phyloP scores from a whole-genome alignment of 2,888 invertebrate genomes.

The Aproaerema taeniolella region DNA sequence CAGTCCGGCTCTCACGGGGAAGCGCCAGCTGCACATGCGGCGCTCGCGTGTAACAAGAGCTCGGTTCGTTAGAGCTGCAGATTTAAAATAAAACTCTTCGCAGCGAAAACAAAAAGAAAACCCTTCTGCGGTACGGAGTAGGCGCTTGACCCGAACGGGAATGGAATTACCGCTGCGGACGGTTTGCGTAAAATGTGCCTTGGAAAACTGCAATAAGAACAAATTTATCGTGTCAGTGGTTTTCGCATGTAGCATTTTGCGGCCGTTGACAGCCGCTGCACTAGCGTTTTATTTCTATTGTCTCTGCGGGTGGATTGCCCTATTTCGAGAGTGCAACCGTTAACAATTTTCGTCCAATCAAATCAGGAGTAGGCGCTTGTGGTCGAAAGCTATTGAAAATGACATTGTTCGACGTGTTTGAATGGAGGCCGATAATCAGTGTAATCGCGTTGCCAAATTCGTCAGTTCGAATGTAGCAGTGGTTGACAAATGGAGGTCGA shows the following conservation, averaged over 20 bases:
- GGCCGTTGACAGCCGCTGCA: conserved; percentile 26
- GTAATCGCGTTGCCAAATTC: too few relatives aligned
- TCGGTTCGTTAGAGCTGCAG: conserved; percentile 66
- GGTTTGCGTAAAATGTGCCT: conserved; percentile 33
- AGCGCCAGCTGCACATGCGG: conserved; percentile 47
- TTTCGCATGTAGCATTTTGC: conserved; percentile 30
- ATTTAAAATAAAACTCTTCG: conserved; percentile 70
- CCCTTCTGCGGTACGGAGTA: conserved; percentile 44
- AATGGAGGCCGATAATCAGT: too few relatives aligned
- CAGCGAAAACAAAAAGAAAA: conserved; percentile 59
- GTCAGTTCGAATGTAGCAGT: too few relatives aligned
- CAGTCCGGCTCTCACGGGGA: neutral
- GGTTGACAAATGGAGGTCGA: neutral
- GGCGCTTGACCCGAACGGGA: conserved; percentile 46
- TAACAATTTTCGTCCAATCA: conserved; percentile 53
- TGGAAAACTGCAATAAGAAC: conserved; percentile 37
- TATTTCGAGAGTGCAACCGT: conserved; percentile 59
- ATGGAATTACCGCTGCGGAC: conserved; percentile 27
- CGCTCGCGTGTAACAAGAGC: conserved; percentile 52
- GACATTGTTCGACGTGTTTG: too few relatives aligned
- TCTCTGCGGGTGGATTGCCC: conserved; percentile 69
- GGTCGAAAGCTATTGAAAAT: conserved; percentile 10
- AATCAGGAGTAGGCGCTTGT: conserved; percentile 44
- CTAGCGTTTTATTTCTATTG: conserved; percentile 66
- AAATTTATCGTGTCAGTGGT: conserved; percentile 31